phyloP scores from a whole-genome alignment of 2,113 vertebrate genomes.

The Taurulus bubalis region DNA sequence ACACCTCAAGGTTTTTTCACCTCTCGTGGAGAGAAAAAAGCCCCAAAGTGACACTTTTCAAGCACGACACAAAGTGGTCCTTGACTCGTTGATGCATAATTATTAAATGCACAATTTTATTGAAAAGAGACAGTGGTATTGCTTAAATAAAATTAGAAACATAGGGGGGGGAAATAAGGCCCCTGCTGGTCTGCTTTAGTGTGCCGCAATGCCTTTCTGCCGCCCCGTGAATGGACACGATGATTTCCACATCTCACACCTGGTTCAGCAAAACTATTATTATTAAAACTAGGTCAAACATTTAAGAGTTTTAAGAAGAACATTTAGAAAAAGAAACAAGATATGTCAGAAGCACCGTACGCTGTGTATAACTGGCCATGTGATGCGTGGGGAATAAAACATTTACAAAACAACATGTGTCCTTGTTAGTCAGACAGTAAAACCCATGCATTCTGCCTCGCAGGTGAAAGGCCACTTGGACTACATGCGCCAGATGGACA shows the following conservation, averaged over 20 bases:
- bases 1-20: background rate
- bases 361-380: background rate
- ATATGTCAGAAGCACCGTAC: constrained; percentile 3
- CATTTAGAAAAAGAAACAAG: constrained; percentile 33
- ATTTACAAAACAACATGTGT: background rate
- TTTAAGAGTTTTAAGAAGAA: constrained; percentile 26
- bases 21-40: background rate
- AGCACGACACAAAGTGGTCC: background rate
- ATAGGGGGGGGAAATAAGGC: constrained; percentile 30
- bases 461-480: constrained; percentile 97
- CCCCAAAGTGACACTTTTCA: background rate
- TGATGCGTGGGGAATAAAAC: constrained; percentile 14
- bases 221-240: constrained; percentile 14
- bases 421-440: background rate
- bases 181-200: constrained; percentile 42
- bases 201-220: constrained; percentile 34
- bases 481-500: constrained; percentile 97
- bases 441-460: constrained; percentile 21
- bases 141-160: constrained; percentile 1
- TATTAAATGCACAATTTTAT: constrained; percentile 28
- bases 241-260: background rate
- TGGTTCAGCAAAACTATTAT: too few relatives aligned
- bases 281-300: background rate
- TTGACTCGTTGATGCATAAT: background rate
- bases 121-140: constrained; percentile 30